Conservation (phyloP, 2,888 invertebrate species). For the Meghimatium bilineatum region DNA sequence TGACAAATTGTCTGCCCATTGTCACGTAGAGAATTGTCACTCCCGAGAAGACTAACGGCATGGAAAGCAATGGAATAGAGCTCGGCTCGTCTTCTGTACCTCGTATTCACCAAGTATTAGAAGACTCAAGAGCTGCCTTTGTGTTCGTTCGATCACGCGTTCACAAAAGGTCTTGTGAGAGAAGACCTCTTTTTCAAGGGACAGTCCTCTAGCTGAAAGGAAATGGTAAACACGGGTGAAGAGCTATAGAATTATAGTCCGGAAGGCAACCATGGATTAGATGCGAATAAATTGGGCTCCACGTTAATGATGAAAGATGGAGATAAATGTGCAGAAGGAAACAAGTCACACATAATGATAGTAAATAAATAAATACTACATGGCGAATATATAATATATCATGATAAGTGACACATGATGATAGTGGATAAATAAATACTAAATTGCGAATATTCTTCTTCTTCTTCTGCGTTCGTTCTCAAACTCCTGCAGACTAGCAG, state of each 20-base stretch:
- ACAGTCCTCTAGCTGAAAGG: constrained; percentile 14
- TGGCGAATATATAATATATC: too few relatives aligned
- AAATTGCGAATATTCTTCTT: too few relatives aligned
- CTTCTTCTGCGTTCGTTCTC: too few relatives aligned
- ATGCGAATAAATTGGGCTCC: constrained; percentile 24
- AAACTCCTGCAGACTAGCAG: too few relatives aligned
- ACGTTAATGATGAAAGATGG: constrained; percentile 18
- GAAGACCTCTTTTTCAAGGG: constrained; percentile 4
- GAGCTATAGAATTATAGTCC: constrained; percentile 35
- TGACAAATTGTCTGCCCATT: constrained; percentile 46
- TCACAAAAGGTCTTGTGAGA: constrained; percentile 29
- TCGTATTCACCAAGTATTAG: constrained; percentile 19
- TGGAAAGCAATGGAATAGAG: neutral
- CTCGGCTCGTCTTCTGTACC: neutral
- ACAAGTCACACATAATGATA: neutral
- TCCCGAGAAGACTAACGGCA: constrained; percentile 41
- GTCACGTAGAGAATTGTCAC: constrained; percentile 22
- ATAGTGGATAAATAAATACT: too few relatives aligned
- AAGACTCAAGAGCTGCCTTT: constrained; percentile 16
- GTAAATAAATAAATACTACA: too few relatives aligned
- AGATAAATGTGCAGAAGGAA: neutral
- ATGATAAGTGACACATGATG: too few relatives aligned
- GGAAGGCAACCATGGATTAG: constrained; percentile 1
- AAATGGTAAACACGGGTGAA: constrained; percentile 22
- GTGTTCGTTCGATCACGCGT: neutral